phyloP scores from a whole-genome alignment of 2,113 vertebrate genomes.

The Cyanoramphus novaezelandiae region DNA sequence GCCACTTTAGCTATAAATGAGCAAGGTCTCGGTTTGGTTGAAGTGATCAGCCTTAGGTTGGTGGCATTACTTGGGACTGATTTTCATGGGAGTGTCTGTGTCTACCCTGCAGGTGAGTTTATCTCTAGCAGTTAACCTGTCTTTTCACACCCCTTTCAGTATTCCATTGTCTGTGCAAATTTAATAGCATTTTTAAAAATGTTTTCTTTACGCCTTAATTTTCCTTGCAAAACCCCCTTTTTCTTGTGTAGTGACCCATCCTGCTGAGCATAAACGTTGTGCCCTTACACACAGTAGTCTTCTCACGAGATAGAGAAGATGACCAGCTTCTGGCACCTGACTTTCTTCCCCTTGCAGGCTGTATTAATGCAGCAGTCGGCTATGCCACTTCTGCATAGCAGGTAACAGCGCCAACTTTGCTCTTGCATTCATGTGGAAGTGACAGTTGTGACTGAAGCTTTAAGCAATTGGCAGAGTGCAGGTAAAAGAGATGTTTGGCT shows the following conservation, averaged over 20 bases:
- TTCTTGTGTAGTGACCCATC: not conserved
- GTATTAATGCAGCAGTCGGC: not conserved
- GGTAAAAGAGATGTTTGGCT: not conserved
- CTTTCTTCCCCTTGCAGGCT: not conserved
- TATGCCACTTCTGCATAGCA: not conserved
- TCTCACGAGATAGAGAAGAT: not conserved
- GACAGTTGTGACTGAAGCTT: not conserved
- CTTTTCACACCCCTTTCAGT: not conserved
- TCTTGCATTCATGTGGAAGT: rapidly evolving
- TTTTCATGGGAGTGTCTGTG: not conserved
- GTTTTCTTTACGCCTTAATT: not conserved
- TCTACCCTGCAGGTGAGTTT: rapidly evolving
- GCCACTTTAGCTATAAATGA: not conserved
- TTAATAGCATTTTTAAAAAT: not conserved
- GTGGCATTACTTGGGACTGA: not conserved
- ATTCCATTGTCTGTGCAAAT: not conserved
- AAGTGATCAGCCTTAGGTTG: not conserved
- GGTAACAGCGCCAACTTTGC: not conserved
- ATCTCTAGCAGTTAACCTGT: not conserved
- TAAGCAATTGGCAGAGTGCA: not conserved
- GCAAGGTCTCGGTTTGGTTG: not conserved
- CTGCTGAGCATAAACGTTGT: not conserved
- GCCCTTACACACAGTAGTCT: not conserved
- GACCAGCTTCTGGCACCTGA: not conserved
- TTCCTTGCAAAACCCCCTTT: not conserved